These are phyloP conservation scores for Momotus momota DNA, from an alignment of 2,797 vertebrate genomes.

Conservation along the genomic window DNA sequence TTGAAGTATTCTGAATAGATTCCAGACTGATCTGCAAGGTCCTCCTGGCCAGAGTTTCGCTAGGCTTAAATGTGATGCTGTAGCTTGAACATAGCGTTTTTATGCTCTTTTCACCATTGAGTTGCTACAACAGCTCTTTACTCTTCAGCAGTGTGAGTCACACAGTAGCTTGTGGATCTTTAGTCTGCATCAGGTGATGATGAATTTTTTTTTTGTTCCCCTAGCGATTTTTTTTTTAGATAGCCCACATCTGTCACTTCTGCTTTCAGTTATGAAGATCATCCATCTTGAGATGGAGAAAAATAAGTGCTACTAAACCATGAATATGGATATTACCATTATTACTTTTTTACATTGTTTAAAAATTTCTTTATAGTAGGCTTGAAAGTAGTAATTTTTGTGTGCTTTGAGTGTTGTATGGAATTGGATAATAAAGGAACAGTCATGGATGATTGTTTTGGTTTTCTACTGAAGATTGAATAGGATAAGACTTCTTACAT, in stretches of 20 bases:
- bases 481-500: not conserved
- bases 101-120: not conserved
- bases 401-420: not conserved
- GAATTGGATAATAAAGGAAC: not conserved
- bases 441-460: not conserved
- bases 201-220: not conserved
- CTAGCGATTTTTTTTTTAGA: not conserved
- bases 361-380: not conserved
- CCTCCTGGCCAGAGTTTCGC: not conserved
- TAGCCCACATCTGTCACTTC: not conserved
- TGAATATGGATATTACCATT: not conserved
- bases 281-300: not conserved
- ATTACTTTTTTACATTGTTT: not conserved
- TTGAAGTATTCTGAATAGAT: not conserved
- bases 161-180: not conserved
- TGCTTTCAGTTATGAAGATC: not conserved
- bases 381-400: not conserved
- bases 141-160: not conserved
- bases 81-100: not conserved
- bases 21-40: not conserved
- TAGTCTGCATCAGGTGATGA: not conserved
- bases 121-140: not conserved
- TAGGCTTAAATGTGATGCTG: not conserved
- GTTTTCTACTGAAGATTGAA: not conserved
- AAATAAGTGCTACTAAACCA: not conserved